Conservation (phyloP, 2,888 invertebrate species). For the Exephanes ischioxanthus region DNA sequence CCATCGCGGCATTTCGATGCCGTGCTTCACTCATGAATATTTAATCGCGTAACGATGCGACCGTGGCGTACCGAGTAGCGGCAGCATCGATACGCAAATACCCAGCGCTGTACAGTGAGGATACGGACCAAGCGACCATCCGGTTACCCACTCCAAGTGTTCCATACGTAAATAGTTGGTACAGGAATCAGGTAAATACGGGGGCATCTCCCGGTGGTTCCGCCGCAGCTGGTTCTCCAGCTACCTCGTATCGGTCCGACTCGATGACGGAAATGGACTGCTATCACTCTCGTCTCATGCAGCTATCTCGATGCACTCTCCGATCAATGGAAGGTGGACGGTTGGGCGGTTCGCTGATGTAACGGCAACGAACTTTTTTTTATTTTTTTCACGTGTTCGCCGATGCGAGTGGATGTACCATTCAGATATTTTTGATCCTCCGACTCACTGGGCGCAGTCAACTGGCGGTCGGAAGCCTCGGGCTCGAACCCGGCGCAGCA, state of each 20-base stretch:
- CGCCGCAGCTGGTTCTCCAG: slow-evolving; percentile 11
- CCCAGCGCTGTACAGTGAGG: slow-evolving; percentile 52
- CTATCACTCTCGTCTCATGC: slow-evolving; percentile 11
- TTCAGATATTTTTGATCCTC: neutral
- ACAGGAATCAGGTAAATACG: slow-evolving; percentile 64
- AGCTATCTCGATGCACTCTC: slow-evolving; percentile 4
- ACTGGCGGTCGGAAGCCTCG: neutral
- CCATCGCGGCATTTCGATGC: slow-evolving; percentile 52
- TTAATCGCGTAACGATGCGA: slow-evolving; percentile 71
- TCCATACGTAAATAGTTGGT: slow-evolving; percentile 68
- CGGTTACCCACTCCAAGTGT: slow-evolving; percentile 56
- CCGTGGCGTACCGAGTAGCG: slow-evolving; percentile 70
- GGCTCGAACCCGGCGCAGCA: neutral
- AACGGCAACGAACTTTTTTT: neutral
- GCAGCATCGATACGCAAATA: slow-evolving; percentile 73
- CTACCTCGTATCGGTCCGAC: slow-evolving; percentile 23
- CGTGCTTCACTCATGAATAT: slow-evolving; percentile 75
- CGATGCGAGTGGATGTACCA: neutral
- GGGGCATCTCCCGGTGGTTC: slow-evolving; percentile 44
- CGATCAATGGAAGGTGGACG: neutral
- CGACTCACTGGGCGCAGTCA: neutral
- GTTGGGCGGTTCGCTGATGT: neutral
- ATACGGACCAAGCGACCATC: slow-evolving; percentile 43
- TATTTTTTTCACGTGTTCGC: neutral
- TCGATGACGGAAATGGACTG: slow-evolving; percentile 35